Base-by-base conservation (phyloP, 2,797 vertebrate species). In the Acanthurus leucopareius region DNA sequence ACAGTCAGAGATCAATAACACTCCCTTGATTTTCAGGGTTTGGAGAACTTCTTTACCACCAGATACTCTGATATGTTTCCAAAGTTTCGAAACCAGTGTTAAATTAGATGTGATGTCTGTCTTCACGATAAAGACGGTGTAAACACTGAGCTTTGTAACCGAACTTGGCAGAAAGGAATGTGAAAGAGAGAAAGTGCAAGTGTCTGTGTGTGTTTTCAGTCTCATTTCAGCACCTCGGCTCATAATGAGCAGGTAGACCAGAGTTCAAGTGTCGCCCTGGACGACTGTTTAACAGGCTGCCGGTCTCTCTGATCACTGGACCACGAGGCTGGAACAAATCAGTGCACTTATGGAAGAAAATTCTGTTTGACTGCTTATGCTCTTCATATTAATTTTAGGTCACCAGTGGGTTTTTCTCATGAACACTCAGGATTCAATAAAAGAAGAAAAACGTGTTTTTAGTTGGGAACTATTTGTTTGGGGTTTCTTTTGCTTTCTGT, bases 81-180 rank as follows among this genome's bases (percentile, higher is more conserved):
- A 57, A 52, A 80, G 86, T 59, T 84, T 71, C 85, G 45, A 45
- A 83, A 68, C 17, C 86, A 79, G 83, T 61, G 40, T 65, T 83
- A 77, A 87, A 87, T 70, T 73, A 75, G 78, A 80, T 65, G 40
- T 22, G 57, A 68, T 49, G 74, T 83, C 59, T 79, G 67, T 75
- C n/a, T 74, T 76, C 68, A 79, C 67, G 84, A 79, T 67, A 74
- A 56, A 44, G n/a, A 71, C 10, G 15, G 54, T 38, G 53, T 66
- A 73, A 79, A 85, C 0, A 19, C 13, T 32, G 53, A 19, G 7
- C 52, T 77, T 63, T 72, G 58, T 82, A 83, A 71, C 61, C 62
- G 61, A 72, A 82, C 67, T 79, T 2, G 57, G 44, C 58, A 54
- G 69, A 45, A 22, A 69, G 69, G 78, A 82, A 83, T 61, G 57